These are phyloP conservation scores for Synaphobranchus kaupii DNA, from an alignment of 2,797 vertebrate species.

Conservation along the genomic window DNA sequence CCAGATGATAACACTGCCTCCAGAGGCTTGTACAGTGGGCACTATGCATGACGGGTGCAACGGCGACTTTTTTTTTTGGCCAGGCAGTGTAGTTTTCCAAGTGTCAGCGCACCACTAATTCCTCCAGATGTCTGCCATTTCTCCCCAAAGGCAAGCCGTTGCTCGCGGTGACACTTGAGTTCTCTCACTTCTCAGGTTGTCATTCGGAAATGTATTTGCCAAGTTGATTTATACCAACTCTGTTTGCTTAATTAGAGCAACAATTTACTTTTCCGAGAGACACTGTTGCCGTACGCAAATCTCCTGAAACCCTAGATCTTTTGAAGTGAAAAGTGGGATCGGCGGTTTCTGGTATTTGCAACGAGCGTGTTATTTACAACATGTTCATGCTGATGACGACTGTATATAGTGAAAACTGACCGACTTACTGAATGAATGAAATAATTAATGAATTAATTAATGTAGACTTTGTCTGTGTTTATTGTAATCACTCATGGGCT, in stretches of 20 bases:
- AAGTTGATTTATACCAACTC: neutral
- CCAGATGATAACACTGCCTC: too few species aligned
- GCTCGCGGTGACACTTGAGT: neutral
- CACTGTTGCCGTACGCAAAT: neutral
- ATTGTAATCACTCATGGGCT: neutral
- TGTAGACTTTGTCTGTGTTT: neutral
- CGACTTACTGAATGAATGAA: neutral
- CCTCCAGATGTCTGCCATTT: constrained; percentile 26
- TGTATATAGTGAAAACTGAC: neutral
- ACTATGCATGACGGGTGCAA: too few species aligned
- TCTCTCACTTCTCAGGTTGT: constrained; percentile 18
- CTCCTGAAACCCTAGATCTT: neutral
- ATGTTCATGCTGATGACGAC: neutral
- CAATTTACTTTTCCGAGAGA: neutral
- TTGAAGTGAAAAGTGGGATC: neutral
- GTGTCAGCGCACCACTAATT: neutral
- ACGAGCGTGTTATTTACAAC: neutral
- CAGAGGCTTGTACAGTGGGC: too few species aligned
- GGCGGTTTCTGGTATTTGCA: neutral
- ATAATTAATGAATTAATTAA: neutral
- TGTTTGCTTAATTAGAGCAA: constrained; percentile 13
- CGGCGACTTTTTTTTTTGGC: too few species aligned
- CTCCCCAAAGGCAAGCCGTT: neutral
- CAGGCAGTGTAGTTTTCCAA: too few species aligned
- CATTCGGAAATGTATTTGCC: constrained; percentile 6